Percentiles rank a stretch among this genome's conserved stretches.
phyloP scores from a whole-genome alignment of 2,113 vertebrate genomes.

The Apteryx owenii region DNA sequence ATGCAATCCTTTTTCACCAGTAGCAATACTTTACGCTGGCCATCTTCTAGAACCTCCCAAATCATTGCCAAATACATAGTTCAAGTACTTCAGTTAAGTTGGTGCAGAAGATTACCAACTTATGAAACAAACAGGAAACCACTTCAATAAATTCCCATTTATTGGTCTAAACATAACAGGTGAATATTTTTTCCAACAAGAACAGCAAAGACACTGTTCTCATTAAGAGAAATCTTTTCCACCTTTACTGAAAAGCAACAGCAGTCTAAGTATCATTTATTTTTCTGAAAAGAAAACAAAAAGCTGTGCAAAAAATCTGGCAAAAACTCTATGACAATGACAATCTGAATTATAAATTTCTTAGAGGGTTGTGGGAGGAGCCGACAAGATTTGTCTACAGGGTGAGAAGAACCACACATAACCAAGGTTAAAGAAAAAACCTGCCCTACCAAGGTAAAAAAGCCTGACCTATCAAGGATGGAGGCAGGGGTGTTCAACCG shows the following conservation, averaged over 20 bases:
- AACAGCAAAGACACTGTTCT: neutral
- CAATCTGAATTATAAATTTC: neutral
- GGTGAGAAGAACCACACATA: neutral
- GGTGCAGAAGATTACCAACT: neutral
- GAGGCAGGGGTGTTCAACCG: neutral
- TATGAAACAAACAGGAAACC: neutral
- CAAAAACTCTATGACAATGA: neutral
- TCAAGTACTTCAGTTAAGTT: neutral
- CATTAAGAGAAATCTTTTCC: neutral
- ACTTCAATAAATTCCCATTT: neutral
- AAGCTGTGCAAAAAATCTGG: neutral
- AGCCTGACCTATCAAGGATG: neutral
- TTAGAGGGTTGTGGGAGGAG: neutral
- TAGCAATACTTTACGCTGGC: neutral
- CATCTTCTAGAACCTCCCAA: neutral
- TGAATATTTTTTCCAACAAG: neutral
- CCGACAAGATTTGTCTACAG: neutral
- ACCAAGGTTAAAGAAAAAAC: neutral
- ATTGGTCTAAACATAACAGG: neutral
- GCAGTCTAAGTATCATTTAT: neutral
- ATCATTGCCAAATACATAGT: neutral
- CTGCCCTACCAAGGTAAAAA: neutral
- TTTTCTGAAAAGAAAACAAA: neutral
- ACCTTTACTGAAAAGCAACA: neutral
- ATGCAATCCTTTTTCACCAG: neutral